These are phyloP conservation scores for Cremastinae sp. DNA, from an alignment of 2,888 invertebrate genomes.

Conservation along the genomic window DNA sequence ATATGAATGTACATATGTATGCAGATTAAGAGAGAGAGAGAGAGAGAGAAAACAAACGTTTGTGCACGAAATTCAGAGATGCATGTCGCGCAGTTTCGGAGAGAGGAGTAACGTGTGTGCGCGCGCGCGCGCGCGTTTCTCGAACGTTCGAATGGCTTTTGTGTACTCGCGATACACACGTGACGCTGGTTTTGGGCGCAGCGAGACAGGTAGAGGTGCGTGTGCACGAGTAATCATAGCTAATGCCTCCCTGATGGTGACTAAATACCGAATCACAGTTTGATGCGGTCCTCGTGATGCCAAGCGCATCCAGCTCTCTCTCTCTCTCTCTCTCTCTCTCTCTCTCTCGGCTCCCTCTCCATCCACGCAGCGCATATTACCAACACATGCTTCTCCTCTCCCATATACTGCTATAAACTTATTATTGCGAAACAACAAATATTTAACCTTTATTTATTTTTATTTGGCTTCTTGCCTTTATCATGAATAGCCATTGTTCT, in stretches of 20 bases:
- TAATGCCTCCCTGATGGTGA: slow-evolving; percentile 78
- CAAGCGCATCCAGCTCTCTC: slow-evolving; percentile 24
- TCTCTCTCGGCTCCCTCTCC: too few species aligned
- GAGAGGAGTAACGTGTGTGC: slow-evolving; percentile 30
- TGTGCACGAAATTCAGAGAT: slow-evolving; percentile 55
- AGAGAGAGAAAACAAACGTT: slow-evolving; percentile 59
- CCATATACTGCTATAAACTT: too few species aligned
- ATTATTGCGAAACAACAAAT: too few species aligned
- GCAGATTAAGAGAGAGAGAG: too few species aligned
- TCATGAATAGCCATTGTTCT: too few species aligned
- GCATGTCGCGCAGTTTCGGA: slow-evolving; percentile 62
- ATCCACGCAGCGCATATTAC: too few species aligned
- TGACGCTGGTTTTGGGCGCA: slow-evolving; percentile 24
- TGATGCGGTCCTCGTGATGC: slow-evolving; percentile 74
- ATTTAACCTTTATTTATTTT: too few species aligned
- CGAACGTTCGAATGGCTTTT: background rate
- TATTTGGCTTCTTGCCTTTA: too few species aligned
- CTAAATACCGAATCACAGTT: slow-evolving; percentile 78
- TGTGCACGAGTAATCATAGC: slow-evolving; percentile 74
- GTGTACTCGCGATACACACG: slow-evolving; percentile 56
- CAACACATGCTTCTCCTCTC: too few species aligned
- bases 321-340: background rate
- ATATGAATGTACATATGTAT: too few species aligned
- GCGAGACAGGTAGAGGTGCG: slow-evolving; percentile 22
- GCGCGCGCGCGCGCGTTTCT: slow-evolving; percentile 48